phyloP scores from a whole-genome alignment of 2,888 invertebrate species.

The Oxystoma pomonae region DNA sequence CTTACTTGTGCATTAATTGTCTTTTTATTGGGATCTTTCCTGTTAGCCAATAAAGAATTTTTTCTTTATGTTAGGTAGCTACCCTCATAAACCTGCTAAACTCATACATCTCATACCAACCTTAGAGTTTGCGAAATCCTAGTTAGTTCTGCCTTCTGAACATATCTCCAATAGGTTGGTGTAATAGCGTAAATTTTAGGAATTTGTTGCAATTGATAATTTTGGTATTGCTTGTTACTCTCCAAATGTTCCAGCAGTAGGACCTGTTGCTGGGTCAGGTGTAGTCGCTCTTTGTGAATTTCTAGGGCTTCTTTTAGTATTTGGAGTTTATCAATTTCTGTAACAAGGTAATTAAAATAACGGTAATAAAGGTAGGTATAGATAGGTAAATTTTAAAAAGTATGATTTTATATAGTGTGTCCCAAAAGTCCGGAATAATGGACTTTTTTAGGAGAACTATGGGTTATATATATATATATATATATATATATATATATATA shows the following conservation, averaged over 20 bases:
- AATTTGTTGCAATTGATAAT: conserved; percentile 3
- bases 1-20: too few species aligned
- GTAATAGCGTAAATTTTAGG: conserved; percentile 88
- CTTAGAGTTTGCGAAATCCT: conserved; percentile 81
- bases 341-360: conserved; percentile 12
- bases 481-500: too few species aligned
- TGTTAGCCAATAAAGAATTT: too few species aligned
- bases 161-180: conserved; percentile 82
- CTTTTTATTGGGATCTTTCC: too few species aligned
- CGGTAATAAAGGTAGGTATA: not conserved
- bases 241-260: conserved; percentile 39
- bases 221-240: conserved; percentile 24
- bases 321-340: conserved; percentile 39
- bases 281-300: conserved; percentile 40
- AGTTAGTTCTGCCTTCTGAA: conserved; percentile 92
- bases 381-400: conserved; percentile 2
- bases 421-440: too few species aligned
- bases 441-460: too few species aligned
- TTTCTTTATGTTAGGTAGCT: too few species aligned
- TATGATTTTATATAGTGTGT: too few species aligned
- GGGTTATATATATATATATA: too few species aligned
- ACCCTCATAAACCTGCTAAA: too few species aligned
- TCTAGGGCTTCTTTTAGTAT: conserved; percentile 36
- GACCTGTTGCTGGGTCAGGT: conserved; percentile 40
- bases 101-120: too few species aligned